phyloP scores from a whole-genome alignment of 2,888 invertebrate genomes.

The Trissolcus japonicus region DNA sequence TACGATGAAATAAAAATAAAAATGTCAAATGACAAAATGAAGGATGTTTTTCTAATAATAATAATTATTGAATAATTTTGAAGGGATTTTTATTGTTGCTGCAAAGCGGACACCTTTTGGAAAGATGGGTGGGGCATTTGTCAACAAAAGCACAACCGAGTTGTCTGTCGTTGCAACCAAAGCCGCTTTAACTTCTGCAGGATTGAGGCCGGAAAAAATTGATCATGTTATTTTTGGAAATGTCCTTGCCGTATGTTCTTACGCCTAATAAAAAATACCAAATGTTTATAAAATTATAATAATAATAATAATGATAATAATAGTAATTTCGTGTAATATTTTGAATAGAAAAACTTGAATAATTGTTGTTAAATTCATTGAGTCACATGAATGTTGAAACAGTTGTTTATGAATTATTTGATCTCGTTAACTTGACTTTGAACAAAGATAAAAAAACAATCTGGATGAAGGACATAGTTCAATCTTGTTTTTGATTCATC shows the following conservation, averaged over 20 bases:
- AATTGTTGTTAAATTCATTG: no score
- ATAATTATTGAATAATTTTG: conserved; percentile 35
- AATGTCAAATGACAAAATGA: neutral
- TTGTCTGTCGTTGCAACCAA: conserved; percentile 88
- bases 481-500: conserved; percentile 16
- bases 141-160: conserved; percentile 84
- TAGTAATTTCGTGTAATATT: no score
- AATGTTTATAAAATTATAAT: no score
- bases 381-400: neutral
- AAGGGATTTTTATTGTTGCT: conserved; percentile 93
- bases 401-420: no score
- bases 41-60: neutral
- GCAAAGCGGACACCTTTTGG: conserved; percentile 99
- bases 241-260: conserved; percentile 85
- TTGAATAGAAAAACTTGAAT: no score
- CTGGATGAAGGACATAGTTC: conserved; percentile 10
- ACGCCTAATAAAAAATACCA: neutral
- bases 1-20: neutral
- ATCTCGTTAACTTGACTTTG: no score
- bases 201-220: conserved; percentile 89
- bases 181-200: conserved; percentile 87
- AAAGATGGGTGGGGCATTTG: conserved; percentile 91
- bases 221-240: conserved; percentile 94
- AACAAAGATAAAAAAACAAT: no score
- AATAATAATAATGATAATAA: neutral